Base-by-base conservation (phyloP, 1,140 invertebrate genomes). In the Trichonephila clavata region DNA sequence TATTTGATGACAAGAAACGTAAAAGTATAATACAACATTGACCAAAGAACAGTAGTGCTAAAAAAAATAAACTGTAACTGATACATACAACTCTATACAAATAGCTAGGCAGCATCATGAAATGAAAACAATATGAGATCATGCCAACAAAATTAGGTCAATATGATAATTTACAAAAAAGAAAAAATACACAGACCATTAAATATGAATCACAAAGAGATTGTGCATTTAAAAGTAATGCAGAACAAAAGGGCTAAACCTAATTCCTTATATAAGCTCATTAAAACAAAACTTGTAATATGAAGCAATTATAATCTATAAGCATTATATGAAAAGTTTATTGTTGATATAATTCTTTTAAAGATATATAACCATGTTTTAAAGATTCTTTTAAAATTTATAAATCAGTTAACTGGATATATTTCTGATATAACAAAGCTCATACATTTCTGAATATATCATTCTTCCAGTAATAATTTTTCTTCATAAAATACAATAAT, bases 121-220 rank as follows among this genome's bases (percentile, higher is more conserved):
- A 87, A 32, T 87, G 39, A 63, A 87, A 87, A 87, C 60, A 81
- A 77, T 39, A 87, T 87, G 60, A 87, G 86, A 87, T 87, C 86
- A 87, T 39, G 32, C 61, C 86, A 57, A 65, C 61, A 87, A 63
- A 86, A 39, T 27, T 65, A 60, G 43, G 24, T 87, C 32, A 87
- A 39, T 18, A 87, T 63, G 60, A 39, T 87, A 63, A 32, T 60
- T 24, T 84, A 84, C 57, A 84, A 84, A 59, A 57, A 84, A 84
- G 24, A 18, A 59, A 57, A n/a, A 50, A 18, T 10, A 59, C 21
- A 57, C 27, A 57, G 57, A 84, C 27, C 39, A 87, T n/a, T 24
- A 87, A n/a, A 20, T 61, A 86, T 32, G 61, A n/a, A 39, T 39
- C 32, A 87, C 32, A 39, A 87, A 63, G 63, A 63, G 50, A 57